These are phyloP conservation scores for Drosophila nigromelanica DNA, from an alignment of 1,140 invertebrate genomes.

Conservation along the genomic window DNA sequence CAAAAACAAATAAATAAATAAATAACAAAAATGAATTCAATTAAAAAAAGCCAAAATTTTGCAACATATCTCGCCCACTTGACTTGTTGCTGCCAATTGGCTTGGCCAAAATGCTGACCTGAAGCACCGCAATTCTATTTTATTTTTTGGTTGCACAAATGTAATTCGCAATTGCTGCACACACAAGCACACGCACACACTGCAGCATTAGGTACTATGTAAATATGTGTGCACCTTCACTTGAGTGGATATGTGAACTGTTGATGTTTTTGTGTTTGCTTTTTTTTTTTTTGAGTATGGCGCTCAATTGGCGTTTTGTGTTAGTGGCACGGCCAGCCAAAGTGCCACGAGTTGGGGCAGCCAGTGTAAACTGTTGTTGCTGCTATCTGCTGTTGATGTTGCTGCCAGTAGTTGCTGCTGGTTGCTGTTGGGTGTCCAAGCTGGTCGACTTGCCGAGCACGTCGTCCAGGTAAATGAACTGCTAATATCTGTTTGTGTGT, in stretches of 20 bases:
- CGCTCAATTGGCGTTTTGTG: slow-evolving; percentile 67
- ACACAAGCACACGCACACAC: background rate
- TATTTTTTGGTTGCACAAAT: slow-evolving; percentile 30
- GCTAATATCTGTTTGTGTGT: slow-evolving; percentile 40
- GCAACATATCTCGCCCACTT: background rate
- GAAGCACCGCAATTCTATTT: slow-evolving; percentile 8
- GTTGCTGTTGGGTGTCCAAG: slow-evolving; percentile 22
- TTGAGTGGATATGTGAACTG: slow-evolving; percentile 46
- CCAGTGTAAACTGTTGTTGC: background rate
- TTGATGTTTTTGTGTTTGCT: slow-evolving; percentile 12
- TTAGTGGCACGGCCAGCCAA: slow-evolving; percentile 45
- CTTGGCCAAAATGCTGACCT: slow-evolving; percentile 19
- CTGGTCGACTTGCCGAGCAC: slow-evolving; percentile 51
- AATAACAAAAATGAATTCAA: no score
- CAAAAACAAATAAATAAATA: background rate
- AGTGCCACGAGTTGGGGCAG: slow-evolving; percentile 12
- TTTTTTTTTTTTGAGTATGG: background rate
- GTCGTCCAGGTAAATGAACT: slow-evolving; percentile 76
- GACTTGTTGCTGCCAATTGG: slow-evolving; percentile 28
- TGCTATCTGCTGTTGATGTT: background rate
- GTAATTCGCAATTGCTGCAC: slow-evolving; percentile 37
- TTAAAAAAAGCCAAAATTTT: background rate
- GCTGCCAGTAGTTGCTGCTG: no score
- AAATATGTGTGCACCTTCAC: slow-evolving; percentile 14
- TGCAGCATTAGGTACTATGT: slow-evolving; percentile 23